A percentile compares a stretch with the other conserved stretches of the same genome.
Conservation (phyloP, 2,797 vertebrate genomes). For the Falco naumanni region DNA sequence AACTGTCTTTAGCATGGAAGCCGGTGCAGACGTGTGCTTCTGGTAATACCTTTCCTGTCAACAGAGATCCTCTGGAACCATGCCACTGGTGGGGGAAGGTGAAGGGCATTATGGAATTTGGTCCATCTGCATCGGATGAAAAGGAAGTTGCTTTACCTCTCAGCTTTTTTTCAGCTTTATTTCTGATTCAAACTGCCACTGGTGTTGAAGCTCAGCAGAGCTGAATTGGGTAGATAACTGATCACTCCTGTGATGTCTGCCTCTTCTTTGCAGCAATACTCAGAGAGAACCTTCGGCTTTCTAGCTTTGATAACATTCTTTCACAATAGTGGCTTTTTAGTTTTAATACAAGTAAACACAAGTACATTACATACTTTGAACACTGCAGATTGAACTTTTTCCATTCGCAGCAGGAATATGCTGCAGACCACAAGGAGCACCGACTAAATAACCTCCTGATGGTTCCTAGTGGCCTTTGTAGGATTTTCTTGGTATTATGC, state of each 20-base stretch:
- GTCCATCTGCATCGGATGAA: neutral
- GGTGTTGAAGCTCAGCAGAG: neutral
- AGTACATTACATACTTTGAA: neutral
- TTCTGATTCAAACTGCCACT: neutral
- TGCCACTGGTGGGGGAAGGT: neutral
- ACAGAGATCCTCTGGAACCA: neutral
- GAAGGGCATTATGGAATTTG: neutral
- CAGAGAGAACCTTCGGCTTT: neutral
- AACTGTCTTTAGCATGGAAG: neutral
- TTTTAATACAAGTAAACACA: neutral
- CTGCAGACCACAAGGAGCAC: neutral
- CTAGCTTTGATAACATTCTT: neutral
- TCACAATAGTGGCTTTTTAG: neutral
- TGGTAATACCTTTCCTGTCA: neutral
- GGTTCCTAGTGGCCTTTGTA: neutral
- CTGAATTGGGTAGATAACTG: neutral
- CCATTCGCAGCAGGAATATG: neutral
- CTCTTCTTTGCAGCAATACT: neutral
- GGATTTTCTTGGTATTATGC: neutral
- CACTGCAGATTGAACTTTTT: neutral
- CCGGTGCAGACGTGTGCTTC: accelerated
- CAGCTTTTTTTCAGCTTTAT: neutral
- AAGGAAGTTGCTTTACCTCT: neutral
- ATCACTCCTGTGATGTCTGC: neutral
- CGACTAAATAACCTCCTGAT: neutral